A percentile compares a stretch with the other conserved stretches of the same genome.
Conservation (phyloP, 2,888 invertebrate genomes). For the Fragum whitleyi region DNA sequence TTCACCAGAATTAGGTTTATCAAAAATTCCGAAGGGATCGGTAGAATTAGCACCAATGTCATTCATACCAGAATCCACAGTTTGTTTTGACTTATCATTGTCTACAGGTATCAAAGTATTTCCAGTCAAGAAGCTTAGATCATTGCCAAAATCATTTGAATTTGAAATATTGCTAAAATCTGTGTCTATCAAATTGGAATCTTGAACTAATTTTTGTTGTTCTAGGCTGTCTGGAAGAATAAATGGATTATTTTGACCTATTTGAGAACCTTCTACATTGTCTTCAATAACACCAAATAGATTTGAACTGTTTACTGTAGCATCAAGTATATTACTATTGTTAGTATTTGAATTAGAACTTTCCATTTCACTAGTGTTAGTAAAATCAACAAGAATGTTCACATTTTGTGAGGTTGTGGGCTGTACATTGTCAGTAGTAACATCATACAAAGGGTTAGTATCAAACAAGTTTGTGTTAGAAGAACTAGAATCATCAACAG, state of each 20-base stretch:
- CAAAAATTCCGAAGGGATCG: background rate
- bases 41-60: background rate
- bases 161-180: too few species aligned
- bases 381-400: conserved; percentile 1
- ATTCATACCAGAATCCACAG: too few species aligned
- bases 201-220: background rate
- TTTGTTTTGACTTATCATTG: too few species aligned
- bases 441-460: conserved; percentile 23
- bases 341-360: conserved; percentile 6
- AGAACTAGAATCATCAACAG: background rate
- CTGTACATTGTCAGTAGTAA: conserved; percentile 14
- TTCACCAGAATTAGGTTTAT: background rate
- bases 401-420: background rate
- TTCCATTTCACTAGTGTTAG: background rate
- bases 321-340: background rate
- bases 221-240: background rate
- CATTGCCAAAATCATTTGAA: too few species aligned
- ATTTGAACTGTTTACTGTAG: background rate
- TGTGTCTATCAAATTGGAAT: background rate
- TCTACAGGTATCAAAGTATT: too few species aligned
- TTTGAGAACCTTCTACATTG: background rate
- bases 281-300: background rate
- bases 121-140: too few species aligned
- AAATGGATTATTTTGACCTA: background rate
- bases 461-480: background rate